Percentiles rank a stretch among this genome's conserved stretches.
Evolutionary conservation across 2,888 invertebrate genomes (phyloP).

Genomic region (Oeneis ivallda): DNA sequence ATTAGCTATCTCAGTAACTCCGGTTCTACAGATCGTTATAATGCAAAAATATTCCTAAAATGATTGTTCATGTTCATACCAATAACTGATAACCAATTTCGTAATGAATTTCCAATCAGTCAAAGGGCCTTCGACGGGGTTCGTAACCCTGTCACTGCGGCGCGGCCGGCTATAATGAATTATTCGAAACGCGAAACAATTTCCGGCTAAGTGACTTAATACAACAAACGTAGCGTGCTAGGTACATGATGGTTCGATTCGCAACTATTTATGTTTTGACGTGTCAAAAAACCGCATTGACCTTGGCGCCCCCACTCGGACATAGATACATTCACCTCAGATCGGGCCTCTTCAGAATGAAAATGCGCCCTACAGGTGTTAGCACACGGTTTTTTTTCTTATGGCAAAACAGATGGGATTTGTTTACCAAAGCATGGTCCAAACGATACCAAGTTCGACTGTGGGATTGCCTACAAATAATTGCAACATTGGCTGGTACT

Average conservation of each 20-base stretch:
- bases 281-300: constrained; percentile 79
- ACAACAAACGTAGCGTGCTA: constrained; percentile 57
- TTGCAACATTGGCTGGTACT: too few species aligned
- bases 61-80: background rate
- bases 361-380: constrained; percentile 43
- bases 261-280: constrained; percentile 71
- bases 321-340: constrained; percentile 77
- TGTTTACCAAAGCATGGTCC: constrained; percentile 30
- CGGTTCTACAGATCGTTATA: too few species aligned
- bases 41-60: constrained; percentile 9
- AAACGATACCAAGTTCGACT: constrained; percentile 25
- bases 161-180: constrained; percentile 52
- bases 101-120: constrained; percentile 33
- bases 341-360: constrained; percentile 69
- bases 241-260: constrained; percentile 53
- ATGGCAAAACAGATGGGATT: constrained; percentile 29
- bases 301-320: constrained; percentile 79
- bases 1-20: too few species aligned
- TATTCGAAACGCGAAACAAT: constrained; percentile 71
- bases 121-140: constrained; percentile 53
- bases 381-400: constrained; percentile 37
- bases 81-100: constrained; percentile 2
- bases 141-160: constrained; percentile 59
- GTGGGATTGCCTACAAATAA: too few species aligned
- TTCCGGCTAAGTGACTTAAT: constrained; percentile 64